phyloP scores from a whole-genome alignment of 1,140 invertebrate genomes.

The Mesaphorura yosii region DNA sequence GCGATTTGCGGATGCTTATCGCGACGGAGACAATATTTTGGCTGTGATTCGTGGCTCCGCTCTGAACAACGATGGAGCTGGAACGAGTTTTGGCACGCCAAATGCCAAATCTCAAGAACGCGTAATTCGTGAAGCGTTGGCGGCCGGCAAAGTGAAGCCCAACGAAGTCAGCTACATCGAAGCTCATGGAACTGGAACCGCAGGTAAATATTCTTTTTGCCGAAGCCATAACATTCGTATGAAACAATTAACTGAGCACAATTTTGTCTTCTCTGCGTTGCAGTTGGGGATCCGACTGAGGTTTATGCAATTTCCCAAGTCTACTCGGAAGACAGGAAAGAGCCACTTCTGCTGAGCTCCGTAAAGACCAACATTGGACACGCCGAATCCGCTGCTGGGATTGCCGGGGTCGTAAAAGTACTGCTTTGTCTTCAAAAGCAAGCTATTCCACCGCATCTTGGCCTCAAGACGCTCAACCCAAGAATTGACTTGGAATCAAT shows the following conservation, averaged over 20 bases:
- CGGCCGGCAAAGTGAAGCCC: slow-evolving; percentile 41
- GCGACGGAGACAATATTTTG: slow-evolving; percentile 8
- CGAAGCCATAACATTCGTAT: neutral
- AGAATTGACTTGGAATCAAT: slow-evolving; percentile 9
- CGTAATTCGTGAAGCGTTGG: slow-evolving; percentile 42
- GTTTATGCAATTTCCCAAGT: slow-evolving; percentile 41
- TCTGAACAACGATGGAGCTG: slow-evolving; percentile 11
- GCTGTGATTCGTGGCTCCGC: slow-evolving; percentile 13
- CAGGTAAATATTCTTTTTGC: slow-evolving; percentile 30
- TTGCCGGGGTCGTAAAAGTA: slow-evolving; percentile 12
- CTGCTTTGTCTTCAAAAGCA: slow-evolving; percentile 10
- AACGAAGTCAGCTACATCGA: slow-evolving; percentile 43
- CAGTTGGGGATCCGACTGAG: slow-evolving; percentile 16
- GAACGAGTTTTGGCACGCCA: slow-evolving; percentile 16
- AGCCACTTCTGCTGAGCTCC: slow-evolving; percentile 43
- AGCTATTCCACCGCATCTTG: slow-evolving; percentile 11
- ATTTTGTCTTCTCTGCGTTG: neutral
- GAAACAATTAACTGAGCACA: neutral
- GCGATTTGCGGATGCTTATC: slow-evolving; percentile 6
- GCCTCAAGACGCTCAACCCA: slow-evolving; percentile 9
- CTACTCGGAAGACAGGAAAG: slow-evolving; percentile 37
- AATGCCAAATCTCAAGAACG: slow-evolving; percentile 35
- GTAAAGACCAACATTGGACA: slow-evolving; percentile 52
- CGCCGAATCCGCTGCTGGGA: slow-evolving; percentile 41
- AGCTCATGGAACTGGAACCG: slow-evolving; percentile 49